Percentiles rank a stretch among this genome's conserved stretches.
phyloP scores from a whole-genome alignment of 2,888 invertebrate genomes.

The Pandemis heparana region DNA sequence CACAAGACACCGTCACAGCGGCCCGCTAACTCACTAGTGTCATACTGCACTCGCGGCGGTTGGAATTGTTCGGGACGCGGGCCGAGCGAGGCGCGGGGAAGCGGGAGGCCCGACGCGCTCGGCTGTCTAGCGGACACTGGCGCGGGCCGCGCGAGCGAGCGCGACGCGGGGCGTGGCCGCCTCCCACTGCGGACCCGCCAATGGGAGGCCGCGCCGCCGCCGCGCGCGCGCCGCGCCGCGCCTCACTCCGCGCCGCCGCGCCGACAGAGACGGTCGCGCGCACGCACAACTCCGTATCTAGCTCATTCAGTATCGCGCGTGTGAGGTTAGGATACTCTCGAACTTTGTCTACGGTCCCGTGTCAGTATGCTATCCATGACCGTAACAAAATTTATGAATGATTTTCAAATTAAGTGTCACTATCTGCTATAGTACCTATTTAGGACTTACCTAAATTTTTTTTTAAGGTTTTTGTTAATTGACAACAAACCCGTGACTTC shows the following conservation, averaged over 20 bases:
- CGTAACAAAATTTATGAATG: background rate
- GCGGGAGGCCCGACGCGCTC: constrained; percentile 86
- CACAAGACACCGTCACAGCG: constrained; percentile 85
- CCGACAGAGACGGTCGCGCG: constrained; percentile 67
- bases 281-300: constrained; percentile 60
- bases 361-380: constrained; percentile 5
- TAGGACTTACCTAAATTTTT: background rate
- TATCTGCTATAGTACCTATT: background rate
- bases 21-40: constrained; percentile 86
- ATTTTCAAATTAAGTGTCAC: background rate
- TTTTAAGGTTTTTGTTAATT: background rate
- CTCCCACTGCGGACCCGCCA: constrained; percentile 52
- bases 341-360: background rate
- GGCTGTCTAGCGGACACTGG: constrained; percentile 85
- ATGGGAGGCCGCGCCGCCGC: constrained; percentile 72
- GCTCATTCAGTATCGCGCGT: constrained; percentile 46
- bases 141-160: constrained; percentile 68
- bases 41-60: constrained; percentile 84
- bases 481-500: background rate
- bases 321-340: constrained; percentile 40
- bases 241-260: constrained; percentile 55
- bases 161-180: constrained; percentile 55
- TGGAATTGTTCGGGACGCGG: constrained; percentile 71
- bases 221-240: constrained; percentile 56
- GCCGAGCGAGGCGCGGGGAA: constrained; percentile 85